phyloP scores from a whole-genome alignment of 64 coral and sea anemone species.

The Porites lutea region DNA sequence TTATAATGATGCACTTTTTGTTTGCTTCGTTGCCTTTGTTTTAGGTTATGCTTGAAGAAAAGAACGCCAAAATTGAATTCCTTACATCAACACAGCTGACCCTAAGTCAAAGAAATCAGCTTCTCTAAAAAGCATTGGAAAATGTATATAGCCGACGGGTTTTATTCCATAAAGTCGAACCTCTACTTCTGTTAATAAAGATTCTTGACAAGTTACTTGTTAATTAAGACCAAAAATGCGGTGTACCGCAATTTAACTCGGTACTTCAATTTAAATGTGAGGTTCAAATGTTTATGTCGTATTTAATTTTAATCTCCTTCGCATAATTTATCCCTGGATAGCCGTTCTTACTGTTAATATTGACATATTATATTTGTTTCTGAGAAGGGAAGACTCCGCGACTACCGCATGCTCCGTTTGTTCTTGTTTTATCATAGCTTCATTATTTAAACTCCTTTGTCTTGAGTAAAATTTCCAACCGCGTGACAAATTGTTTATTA shows the following conservation, averaged over 20 bases:
- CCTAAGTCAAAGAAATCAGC: not conserved
- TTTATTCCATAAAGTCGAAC: no score
- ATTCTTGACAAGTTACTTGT: not conserved
- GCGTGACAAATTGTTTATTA: not conserved
- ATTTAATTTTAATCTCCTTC: slow-evolving; percentile 22
- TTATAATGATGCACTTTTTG: not conserved
- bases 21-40: slow-evolving; percentile 18
- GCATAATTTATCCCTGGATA: not conserved
- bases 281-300: not conserved
- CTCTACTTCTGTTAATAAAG: no score
- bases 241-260: slow-evolving; percentile 7
- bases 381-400: not conserved
- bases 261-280: slow-evolving; percentile 1
- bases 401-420: not conserved
- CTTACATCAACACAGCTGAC: slow-evolving; percentile 49
- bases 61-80: slow-evolving; percentile 25
- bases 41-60: not conserved
- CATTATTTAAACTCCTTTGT: not conserved
- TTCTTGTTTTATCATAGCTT: not conserved
- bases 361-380: not conserved
- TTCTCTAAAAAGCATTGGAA: not conserved
- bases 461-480: not conserved
- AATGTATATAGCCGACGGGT: not conserved
- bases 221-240: not conserved
- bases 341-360: not conserved